Conservation (phyloP, 2,113 vertebrate genomes). For the Ptychochromis oligacanthus region DNA sequence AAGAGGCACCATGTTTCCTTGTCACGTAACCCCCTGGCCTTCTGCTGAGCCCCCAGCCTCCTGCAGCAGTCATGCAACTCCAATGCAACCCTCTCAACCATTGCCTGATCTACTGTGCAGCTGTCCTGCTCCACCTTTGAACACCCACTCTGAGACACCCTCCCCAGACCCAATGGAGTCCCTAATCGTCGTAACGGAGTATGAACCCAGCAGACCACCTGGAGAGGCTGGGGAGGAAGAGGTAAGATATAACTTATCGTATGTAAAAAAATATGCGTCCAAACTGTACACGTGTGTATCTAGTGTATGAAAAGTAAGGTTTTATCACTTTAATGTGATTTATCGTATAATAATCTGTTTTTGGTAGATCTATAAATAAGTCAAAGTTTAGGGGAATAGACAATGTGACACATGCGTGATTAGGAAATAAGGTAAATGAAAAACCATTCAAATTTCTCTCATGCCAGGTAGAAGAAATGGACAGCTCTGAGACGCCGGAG, state of each 20-base stretch:
- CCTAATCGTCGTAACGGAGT: conserved; percentile 91
- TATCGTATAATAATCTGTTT: background rate
- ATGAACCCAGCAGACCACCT: conserved; percentile 75
- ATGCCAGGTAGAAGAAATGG: conserved; percentile 78
- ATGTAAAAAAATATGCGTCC: background rate
- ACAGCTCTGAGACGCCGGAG: conserved; percentile 74
- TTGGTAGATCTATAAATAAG: background rate
- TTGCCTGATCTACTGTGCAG: conserved; percentile 79
- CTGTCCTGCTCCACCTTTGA: conserved; percentile 75
- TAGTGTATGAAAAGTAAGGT: background rate
- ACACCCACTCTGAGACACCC: conserved; percentile 55
- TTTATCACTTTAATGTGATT: background rate
- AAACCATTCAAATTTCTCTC: background rate
- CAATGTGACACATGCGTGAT: background rate
- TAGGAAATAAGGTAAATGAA: background rate
- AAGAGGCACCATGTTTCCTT: conserved; percentile 84
- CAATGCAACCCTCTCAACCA: conserved; percentile 66
- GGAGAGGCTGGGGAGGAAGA: conserved; percentile 65
- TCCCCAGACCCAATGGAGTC: conserved; percentile 88
- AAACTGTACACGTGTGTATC: background rate
- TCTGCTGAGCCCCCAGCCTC: conserved; percentile 66
- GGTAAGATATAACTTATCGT: conserved; percentile 34
- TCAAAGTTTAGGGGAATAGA: background rate
- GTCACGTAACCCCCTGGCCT: conserved; percentile 81
- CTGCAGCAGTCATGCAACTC: conserved; percentile 71